Conservation (phyloP, 2,113 vertebrate species). For the Megaleporinus macrocephalus region DNA sequence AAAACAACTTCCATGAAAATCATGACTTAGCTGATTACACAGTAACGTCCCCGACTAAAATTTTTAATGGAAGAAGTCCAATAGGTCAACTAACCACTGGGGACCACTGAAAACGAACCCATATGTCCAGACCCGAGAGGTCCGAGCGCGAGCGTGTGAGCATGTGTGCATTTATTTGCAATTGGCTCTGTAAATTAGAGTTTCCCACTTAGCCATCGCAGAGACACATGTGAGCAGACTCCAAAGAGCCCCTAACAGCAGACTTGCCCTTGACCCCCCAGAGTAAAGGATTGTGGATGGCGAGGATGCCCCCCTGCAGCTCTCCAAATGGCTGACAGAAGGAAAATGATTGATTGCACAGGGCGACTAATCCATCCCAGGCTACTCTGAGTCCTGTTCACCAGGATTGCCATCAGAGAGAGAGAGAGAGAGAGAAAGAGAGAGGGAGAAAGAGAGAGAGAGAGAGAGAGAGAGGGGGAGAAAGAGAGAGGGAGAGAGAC, state of each 20-base stretch:
- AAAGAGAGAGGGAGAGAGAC: neutral
- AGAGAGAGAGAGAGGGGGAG: neutral
- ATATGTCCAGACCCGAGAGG: constrained; percentile 27
- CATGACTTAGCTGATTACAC: neutral
- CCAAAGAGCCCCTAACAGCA: neutral
- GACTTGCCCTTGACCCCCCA: constrained; percentile 15
- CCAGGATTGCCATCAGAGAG: neutral
- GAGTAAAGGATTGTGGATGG: constrained; percentile 17
- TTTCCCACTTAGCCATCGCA: constrained; percentile 7
- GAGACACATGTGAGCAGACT: constrained; percentile 26
- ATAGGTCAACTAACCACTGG: constrained; percentile 14
- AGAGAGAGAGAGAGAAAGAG: neutral
- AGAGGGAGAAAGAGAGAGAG: neutral
- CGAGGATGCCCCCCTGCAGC: constrained; percentile 36
- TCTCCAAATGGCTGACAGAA: constrained; percentile 46
- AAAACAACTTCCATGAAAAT: neutral
- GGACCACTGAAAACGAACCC: constrained; percentile 8
- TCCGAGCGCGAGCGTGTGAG: neutral
- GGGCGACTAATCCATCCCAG: constrained; percentile 41
- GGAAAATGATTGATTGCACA: constrained; percentile 47
- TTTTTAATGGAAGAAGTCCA: neutral
- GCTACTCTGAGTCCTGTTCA: neutral
- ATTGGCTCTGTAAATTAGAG: neutral
- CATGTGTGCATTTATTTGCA: constrained; percentile 23
- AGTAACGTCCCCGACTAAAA: neutral